Evolutionary conservation across 2,888 invertebrate genomes (phyloP), one percentile per base, ranked within the genome.

Genomic region (Pandemis cinnamomeana): DNA sequence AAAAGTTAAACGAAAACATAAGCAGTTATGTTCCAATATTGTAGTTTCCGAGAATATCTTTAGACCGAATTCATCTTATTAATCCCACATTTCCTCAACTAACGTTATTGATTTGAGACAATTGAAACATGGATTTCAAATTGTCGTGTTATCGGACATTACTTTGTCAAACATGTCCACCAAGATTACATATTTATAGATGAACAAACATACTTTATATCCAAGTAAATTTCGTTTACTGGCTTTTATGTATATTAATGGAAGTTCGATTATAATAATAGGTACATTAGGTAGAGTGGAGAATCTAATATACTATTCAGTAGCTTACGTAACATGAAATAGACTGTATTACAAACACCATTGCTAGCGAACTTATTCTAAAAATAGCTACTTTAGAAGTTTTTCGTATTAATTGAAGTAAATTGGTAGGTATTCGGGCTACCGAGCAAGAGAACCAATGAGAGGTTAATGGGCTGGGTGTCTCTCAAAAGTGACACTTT

Each of bases 281-380:
- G 55, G 20, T 15, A 68, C 68, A 41, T 55, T 55, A 58, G 48
- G 63, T 48, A 55, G 58, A 58, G 53, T 42, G 51, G 61, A 67
- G 68, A 63, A 68, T 64, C 58, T 69, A 64, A 64, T 72, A 72
- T 20, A 64, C 48, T 64, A 62, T 53, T 68, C 36, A 53, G 41
- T 63, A n/a, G 27, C 44, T 27, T 58, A 58, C 67, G 53, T 67
- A 71, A 58, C 46, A 58, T 68, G 48, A 48, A 53, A 72, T 63
- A 41, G n/a, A 69, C 55, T 72, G 58, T 68, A 69, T 72, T 27
- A 71, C 42, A 64, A 68, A 72, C 58, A 72, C 63, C 48, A 69
- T n/a, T 42, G 20, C 10, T 36, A 51, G 44, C 13, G 5, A 55
- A 66, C 68, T 64, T 46, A 72, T 72, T 72, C 72, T 69, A 42